Evolutionary conservation across 2,797 vertebrate species (phyloP).

Genomic region (Melanotaenia trifasciata): DNA sequence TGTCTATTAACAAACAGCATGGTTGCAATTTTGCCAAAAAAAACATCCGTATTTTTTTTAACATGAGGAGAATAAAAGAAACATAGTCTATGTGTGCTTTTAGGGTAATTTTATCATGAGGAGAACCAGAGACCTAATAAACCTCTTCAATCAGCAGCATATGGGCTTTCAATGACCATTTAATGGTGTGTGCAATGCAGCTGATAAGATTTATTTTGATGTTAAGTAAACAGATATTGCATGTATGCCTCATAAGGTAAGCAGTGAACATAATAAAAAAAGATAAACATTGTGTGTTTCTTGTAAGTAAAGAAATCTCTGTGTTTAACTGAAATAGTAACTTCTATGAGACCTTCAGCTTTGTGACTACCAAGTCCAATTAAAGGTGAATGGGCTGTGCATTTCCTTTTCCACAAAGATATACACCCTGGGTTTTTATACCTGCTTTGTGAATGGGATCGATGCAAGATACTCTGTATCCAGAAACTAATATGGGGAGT

Average conservation of each 20-base stretch:
- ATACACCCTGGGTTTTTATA: slow-evolving; percentile 63
- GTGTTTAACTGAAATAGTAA: slow-evolving; percentile 48
- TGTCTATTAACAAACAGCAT: slow-evolving; percentile 47
- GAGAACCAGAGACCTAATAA: slow-evolving; percentile 54
- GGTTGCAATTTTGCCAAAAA: slow-evolving; percentile 60
- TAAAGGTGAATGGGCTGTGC: slow-evolving; percentile 66
- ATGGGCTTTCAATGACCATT: slow-evolving; percentile 38
- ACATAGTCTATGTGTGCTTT: slow-evolving; percentile 57
- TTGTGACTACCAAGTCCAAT: slow-evolving; percentile 37
- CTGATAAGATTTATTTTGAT: slow-evolving; percentile 28
- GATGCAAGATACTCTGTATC: slow-evolving; percentile 56
- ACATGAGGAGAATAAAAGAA: slow-evolving; percentile 67
- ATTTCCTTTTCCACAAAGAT: slow-evolving; percentile 58
- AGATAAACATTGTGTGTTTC: slow-evolving; percentile 39
- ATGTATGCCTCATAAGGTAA: slow-evolving; percentile 14
- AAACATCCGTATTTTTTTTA: slow-evolving; percentile 58
- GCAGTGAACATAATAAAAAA: slow-evolving; percentile 20
- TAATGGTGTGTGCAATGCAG: slow-evolving; percentile 25
- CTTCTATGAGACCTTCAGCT: slow-evolving; percentile 33
- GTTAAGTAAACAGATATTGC: slow-evolving; percentile 16
- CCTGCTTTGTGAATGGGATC: slow-evolving; percentile 63
- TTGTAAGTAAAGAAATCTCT: slow-evolving; percentile 49
- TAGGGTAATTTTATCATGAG: slow-evolving; percentile 56
- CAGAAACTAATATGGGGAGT: slow-evolving; percentile 65
- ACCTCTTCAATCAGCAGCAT: slow-evolving; percentile 34